Evolutionary conservation across 2,797 vertebrate genomes (phyloP).

Genomic region (Perodicticus potto): DNA sequence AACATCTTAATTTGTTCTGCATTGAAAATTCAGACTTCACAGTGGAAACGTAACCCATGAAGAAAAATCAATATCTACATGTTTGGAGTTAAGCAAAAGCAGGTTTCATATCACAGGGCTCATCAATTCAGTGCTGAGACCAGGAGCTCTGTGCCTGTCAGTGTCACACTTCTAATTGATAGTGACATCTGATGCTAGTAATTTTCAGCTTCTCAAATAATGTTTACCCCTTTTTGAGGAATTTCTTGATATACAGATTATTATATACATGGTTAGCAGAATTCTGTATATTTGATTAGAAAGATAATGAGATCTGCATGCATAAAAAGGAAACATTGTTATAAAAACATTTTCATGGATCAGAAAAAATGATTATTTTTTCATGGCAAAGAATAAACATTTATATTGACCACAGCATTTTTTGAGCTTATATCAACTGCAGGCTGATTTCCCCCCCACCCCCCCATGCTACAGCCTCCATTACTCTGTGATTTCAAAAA

Average conservation of each 20-base stretch:
- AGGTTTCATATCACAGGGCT: conserved; percentile 70
- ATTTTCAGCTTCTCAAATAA: conserved; percentile 47
- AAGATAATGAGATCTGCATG: not conserved
- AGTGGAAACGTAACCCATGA: conserved; percentile 67
- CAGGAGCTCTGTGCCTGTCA: conserved; percentile 64
- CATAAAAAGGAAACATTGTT: not conserved
- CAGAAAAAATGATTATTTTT: not conserved
- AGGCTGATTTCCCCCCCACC: conserved; percentile 2
- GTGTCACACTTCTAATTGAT: conserved; percentile 69
- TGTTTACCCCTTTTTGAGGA: conserved; percentile 14
- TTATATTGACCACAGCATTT: not conserved
- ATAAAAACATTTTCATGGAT: conserved; percentile 5
- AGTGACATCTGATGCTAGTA: conserved; percentile 25
- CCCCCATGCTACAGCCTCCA: not conserved
- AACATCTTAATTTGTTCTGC: conserved; percentile 84
- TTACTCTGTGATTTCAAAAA: not conserved
- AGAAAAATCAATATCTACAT: conserved; percentile 71
- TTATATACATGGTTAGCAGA: conserved; percentile 15
- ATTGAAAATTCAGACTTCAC: conserved; percentile 79
- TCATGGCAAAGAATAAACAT: not conserved
- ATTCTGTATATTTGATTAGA: not conserved
- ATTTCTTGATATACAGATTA: conserved; percentile 43
- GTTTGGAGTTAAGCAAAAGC: conserved; percentile 72
- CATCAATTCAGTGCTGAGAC: conserved; percentile 76
- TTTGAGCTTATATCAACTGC: not conserved